phyloP scores from a whole-genome alignment of 2,113 vertebrate genomes.

The Turdus rufiventris region DNA sequence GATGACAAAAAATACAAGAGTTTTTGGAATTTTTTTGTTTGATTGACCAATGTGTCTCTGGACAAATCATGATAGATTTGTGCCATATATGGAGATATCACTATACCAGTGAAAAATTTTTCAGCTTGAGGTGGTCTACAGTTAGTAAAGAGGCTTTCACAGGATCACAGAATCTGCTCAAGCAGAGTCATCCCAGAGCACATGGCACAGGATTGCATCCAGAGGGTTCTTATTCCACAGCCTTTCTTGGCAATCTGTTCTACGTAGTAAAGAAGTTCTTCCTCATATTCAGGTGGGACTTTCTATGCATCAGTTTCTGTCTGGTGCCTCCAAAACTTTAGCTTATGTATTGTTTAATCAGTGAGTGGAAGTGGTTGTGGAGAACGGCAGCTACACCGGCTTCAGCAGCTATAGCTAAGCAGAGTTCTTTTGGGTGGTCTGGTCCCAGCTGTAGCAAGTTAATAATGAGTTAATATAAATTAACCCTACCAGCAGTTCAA shows the following conservation, averaged over 20 bases:
- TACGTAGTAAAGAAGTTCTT: background rate
- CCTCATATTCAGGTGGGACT: background rate
- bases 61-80: background rate
- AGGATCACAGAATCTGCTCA: background rate
- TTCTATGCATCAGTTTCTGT: background rate
- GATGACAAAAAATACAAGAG: background rate
- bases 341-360: background rate
- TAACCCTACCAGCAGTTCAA: background rate
- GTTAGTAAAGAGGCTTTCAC: background rate
- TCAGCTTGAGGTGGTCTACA: background rate
- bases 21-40: background rate
- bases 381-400: background rate
- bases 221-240: background rate
- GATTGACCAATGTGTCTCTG: background rate
- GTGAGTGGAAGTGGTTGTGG: background rate
- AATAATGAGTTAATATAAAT: background rate
- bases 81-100: background rate
- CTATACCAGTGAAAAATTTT: background rate
- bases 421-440: background rate
- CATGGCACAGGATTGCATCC: background rate
- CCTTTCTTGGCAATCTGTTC: background rate
- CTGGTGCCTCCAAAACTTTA: background rate
- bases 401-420: background rate
- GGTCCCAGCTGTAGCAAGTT: background rate
- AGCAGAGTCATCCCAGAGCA: background rate